Base-by-base conservation (phyloP, 2,888 invertebrate genomes). In the Harpagoxenus sublaevis region DNA sequence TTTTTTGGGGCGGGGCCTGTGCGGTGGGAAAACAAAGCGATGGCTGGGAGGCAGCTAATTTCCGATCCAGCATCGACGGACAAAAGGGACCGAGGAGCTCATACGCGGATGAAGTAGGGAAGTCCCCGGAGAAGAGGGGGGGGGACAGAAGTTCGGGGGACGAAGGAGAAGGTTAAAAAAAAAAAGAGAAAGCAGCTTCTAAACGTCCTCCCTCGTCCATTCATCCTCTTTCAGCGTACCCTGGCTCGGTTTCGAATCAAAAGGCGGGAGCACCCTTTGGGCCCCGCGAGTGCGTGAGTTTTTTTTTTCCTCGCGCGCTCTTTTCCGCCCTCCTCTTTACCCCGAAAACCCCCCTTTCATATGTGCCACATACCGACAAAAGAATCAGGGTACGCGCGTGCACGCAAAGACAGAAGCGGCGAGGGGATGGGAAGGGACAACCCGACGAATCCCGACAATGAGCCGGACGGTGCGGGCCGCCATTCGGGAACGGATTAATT, bases 41-140 rank as follows among this genome's bases (percentile, higher is more conserved):
- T 92, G 92, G 91, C 89, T 92, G 89, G 91, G 93, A 94, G 94
- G 93, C 94, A 93, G 94, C 94, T 94, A 94, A 94, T 94, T 94
- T 92, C 79, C 89, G 92, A 92, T 92, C 92, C 85, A 77, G 86
- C 90, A 92, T 89, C 86, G 87, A 90, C 90, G 91, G 92, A 94
- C 93, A 94, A 94, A 93, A 92, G 91, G 90, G 86, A 87, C 88
- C 86, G 84, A 71, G 79, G 82, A 85, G 84, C 84, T 81, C 84
- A 88, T 88, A 86, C 84, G 83, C 73, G 73, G 85, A 84, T 75
- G 62, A 78, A 78, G 68, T n/a, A 53, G 78, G 83, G 51, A 68
- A 70, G 53, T 60, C 9, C 15, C 31, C 55, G 35, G 28, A 31
- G 65, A 65, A 39, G 51, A 45, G 31, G n/a, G n/a, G n/a, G n/a